phyloP scores from a whole-genome alignment of 2,113 vertebrate species.

The Thamnophis sirtalis region DNA sequence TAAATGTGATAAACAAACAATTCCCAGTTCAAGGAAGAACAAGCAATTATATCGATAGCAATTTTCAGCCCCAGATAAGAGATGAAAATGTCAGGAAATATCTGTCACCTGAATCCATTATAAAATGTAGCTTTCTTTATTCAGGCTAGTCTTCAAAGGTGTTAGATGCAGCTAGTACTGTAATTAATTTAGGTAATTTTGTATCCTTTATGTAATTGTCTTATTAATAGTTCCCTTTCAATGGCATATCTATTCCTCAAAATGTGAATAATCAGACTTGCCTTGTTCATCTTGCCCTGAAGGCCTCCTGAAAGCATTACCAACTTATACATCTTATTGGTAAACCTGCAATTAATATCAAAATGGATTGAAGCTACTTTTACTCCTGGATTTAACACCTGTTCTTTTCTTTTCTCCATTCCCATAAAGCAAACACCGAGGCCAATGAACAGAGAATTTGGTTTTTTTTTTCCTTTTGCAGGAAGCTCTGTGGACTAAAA shows the following conservation, averaged over 20 bases:
- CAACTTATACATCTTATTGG: neutral
- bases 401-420: slow-evolving; percentile 29
- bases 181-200: neutral
- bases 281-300: neutral
- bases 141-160: neutral
- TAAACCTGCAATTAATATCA: rapidly evolving
- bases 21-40: neutral
- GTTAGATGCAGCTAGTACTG: neutral
- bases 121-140: neutral
- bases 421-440: slow-evolving; percentile 39
- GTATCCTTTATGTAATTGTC: neutral
- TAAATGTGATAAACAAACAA: neutral
- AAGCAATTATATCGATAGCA: neutral
- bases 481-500: slow-evolving; percentile 33
- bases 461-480: neutral
- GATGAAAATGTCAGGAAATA: neutral
- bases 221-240: neutral
- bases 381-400: slow-evolving; percentile 41
- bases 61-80: neutral
- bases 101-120: neutral
- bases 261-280: neutral
- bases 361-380: slow-evolving; percentile 28
- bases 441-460: slow-evolving; percentile 35
- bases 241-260: neutral
- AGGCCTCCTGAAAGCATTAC: neutral